Conservation (phyloP, 2,888 invertebrate species). For the Drosophila mimetica region DNA sequence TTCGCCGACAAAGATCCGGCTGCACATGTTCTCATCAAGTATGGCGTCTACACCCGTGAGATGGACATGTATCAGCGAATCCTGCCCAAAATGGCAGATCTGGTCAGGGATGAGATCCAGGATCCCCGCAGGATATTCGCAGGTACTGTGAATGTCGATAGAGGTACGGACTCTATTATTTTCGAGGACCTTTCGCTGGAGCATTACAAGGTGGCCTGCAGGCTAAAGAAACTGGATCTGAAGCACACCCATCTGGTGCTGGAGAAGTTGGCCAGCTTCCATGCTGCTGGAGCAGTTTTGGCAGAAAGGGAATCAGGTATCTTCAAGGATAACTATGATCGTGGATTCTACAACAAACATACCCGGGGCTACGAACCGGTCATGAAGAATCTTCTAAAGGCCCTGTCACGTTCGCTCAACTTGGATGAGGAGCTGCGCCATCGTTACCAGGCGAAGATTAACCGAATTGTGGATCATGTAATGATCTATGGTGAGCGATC, state of each 20-base stretch:
- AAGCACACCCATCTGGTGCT: slow-evolving; percentile 82
- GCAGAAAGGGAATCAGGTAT: slow-evolving; percentile 71
- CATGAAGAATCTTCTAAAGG: slow-evolving; percentile 59
- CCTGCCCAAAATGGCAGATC: slow-evolving; percentile 66
- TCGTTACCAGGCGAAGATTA: slow-evolving; percentile 68
- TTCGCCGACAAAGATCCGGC: slow-evolving; percentile 54
- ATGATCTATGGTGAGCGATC: slow-evolving; percentile 73
- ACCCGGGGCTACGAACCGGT: slow-evolving; percentile 53
- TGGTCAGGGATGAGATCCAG: slow-evolving; percentile 49
- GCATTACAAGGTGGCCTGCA: slow-evolving; percentile 63
- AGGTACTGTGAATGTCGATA: slow-evolving; percentile 72
- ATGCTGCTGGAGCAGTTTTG: slow-evolving; percentile 84
- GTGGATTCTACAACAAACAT: slow-evolving; percentile 73
- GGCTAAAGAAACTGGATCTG: slow-evolving; percentile 80
- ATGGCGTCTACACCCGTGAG: slow-evolving; percentile 67
- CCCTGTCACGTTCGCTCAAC: slow-evolving; percentile 53
- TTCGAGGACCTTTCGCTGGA: slow-evolving; percentile 76
- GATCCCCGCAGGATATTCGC: slow-evolving; percentile 65
- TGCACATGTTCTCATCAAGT: slow-evolving; percentile 42
- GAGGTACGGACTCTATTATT: slow-evolving; percentile 62
- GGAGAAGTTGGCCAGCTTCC: slow-evolving; percentile 84
- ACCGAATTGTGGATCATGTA: slow-evolving; percentile 55
- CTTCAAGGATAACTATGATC: slow-evolving; percentile 60
- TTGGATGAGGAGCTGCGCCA: slow-evolving; percentile 50
- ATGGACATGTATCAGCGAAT: slow-evolving; percentile 76